Conservation (phyloP, 1,140 invertebrate genomes). For the Temnothorax longispinosus region DNA sequence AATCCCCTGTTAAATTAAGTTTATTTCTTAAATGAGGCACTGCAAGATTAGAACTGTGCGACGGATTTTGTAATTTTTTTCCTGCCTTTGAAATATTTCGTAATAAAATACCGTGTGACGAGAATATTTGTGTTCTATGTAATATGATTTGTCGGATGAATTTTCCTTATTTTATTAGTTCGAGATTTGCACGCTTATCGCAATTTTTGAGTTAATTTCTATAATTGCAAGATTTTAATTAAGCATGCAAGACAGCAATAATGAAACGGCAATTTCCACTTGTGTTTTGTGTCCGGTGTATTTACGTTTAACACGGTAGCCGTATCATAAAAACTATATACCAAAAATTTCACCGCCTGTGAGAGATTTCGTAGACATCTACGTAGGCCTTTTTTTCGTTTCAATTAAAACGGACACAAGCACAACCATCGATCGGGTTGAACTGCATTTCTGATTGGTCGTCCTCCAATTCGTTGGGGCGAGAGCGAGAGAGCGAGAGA, state of each 20-base stretch:
- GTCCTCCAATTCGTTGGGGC: slow-evolving; percentile 36
- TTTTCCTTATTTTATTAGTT: neutral
- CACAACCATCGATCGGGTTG: slow-evolving; percentile 83
- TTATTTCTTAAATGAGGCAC: neutral
- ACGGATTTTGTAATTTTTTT: slow-evolving; percentile 12
- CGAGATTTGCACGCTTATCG: neutral
- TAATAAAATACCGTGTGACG: neutral
- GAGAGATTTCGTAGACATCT: slow-evolving; percentile 19
- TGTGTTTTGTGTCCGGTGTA: slow-evolving; percentile 82
- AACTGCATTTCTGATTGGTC: slow-evolving; percentile 78
- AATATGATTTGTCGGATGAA: neutral
- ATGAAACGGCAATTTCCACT: slow-evolving; percentile 62
- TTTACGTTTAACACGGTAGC: slow-evolving; percentile 55
- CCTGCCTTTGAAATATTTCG: slow-evolving; percentile 17
- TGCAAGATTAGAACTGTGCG: slow-evolving; percentile 1
- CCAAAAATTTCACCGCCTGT: slow-evolving; percentile 24
- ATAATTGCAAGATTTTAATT: slow-evolving; percentile 16
- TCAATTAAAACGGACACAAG: slow-evolving; percentile 81
- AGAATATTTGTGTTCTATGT: neutral
- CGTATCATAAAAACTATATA: slow-evolving; percentile 19
- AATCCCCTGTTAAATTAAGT: neutral
- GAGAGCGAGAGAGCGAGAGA: neutral
- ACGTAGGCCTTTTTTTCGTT: slow-evolving; percentile 60
- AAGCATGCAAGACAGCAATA: slow-evolving; percentile 16
- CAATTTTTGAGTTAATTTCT: neutral